Conservation (phyloP, 2,113 vertebrate species). For the Ornithorhynchus anatinus region DNA sequence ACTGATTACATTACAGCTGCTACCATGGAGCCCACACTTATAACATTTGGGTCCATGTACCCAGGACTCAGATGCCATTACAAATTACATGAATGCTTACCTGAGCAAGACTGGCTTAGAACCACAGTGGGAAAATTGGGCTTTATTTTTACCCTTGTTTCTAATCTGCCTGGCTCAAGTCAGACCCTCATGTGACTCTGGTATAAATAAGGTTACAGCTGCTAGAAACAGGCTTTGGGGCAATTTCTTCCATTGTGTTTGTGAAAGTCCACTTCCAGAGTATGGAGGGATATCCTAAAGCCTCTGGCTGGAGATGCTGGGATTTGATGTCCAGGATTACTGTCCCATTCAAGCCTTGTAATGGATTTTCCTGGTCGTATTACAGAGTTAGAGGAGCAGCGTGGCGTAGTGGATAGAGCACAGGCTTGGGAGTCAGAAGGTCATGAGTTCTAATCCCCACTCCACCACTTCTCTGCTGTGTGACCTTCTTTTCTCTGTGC, state of each 20-base stretch:
- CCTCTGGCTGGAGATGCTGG: slow-evolving; percentile 35
- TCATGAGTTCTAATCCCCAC: too few relatives aligned
- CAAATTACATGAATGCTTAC: too few relatives aligned
- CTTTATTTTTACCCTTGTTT: slow-evolving; percentile 60
- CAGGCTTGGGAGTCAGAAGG: too few relatives aligned
- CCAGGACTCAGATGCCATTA: too few relatives aligned
- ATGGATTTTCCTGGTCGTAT: slow-evolving; percentile 6
- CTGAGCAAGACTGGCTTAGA: slow-evolving; percentile 23
- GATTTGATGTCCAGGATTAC: slow-evolving; percentile 53
- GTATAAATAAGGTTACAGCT: slow-evolving; percentile 64
- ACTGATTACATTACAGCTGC: too few relatives aligned
- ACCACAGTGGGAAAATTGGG: slow-evolving; percentile 47
- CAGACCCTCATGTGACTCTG: slow-evolving; percentile 56
- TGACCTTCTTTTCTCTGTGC: too few relatives aligned
- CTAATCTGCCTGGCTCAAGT: slow-evolving; percentile 48
- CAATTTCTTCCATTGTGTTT: slow-evolving; percentile 54
- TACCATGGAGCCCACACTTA: too few relatives aligned
- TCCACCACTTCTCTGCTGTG: too few relatives aligned
- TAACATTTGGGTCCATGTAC: too few relatives aligned
- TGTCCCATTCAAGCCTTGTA: slow-evolving; percentile 41
- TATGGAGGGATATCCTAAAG: slow-evolving; percentile 61
- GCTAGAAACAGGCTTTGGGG: slow-evolving; percentile 50
- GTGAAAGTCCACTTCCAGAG: slow-evolving; percentile 67
- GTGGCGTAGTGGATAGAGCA: too few relatives aligned
- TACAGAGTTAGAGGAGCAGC: too few relatives aligned